Evolutionary conservation across 2,797 vertebrate species (phyloP).

Genomic region (Yasuhikotakia modesta): DNA sequence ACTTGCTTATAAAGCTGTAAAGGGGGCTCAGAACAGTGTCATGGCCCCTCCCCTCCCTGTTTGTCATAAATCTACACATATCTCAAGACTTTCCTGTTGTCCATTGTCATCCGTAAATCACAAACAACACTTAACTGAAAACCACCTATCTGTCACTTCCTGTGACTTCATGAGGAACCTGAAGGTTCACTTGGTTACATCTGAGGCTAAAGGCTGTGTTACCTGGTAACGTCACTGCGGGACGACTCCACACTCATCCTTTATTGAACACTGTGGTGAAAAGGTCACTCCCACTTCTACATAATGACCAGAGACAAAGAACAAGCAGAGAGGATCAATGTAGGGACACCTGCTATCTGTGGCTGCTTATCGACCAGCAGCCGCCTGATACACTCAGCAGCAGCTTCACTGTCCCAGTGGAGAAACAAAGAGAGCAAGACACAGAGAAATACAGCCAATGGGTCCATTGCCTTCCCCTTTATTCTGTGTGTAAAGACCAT

Average conservation of each 20-base stretch:
- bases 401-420: slow-evolving; percentile 49
- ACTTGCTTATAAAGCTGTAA: background rate
- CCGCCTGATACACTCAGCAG: slow-evolving; percentile 58
- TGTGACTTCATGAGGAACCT: too few species aligned
- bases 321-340: slow-evolving; percentile 70
- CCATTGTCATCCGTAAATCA: slow-evolving; percentile 8
- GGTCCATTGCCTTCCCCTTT: slow-evolving; percentile 52
- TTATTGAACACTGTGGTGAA: slow-evolving; percentile 60
- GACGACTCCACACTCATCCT: slow-evolving; percentile 51
- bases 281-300: slow-evolving; percentile 73
- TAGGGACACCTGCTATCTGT: slow-evolving; percentile 67
- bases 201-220: too few species aligned
- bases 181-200: slow-evolving; percentile 50
- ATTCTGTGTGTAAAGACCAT: too few species aligned
- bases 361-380: slow-evolving; percentile 70
- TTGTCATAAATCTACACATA: background rate
- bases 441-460: slow-evolving; percentile 10
- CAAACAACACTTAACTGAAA: background rate
- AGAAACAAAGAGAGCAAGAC: slow-evolving; percentile 35
- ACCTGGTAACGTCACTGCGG: slow-evolving; percentile 43
- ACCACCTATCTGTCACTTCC: slow-evolving; percentile 10
- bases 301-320: slow-evolving; percentile 73
- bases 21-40: too few species aligned
- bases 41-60: background rate
- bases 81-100: background rate